These are phyloP conservation scores for Pteronura brasiliensis DNA, from an alignment of 2,113 vertebrate species.

Conservation along the genomic window DNA sequence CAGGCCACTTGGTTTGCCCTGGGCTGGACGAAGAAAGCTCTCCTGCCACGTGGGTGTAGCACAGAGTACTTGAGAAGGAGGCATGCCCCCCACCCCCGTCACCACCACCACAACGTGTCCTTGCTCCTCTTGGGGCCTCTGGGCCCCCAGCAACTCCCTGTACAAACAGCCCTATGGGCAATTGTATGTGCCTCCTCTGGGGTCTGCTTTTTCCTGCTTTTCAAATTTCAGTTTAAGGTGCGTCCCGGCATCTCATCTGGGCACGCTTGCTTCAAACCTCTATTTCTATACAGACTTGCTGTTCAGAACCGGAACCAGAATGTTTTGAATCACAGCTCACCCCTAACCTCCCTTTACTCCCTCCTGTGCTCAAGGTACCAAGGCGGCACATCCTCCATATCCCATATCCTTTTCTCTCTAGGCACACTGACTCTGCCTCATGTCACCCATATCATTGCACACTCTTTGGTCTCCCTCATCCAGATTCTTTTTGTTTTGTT, in stretches of 20 bases:
- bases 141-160: not conserved
- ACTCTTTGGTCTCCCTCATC: not conserved
- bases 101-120: rapidly evolving
- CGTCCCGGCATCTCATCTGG: not conserved
- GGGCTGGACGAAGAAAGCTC: not conserved
- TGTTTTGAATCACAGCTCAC: not conserved
- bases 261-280: not conserved
- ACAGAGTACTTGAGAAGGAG: not conserved
- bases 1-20: not conserved
- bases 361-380: not conserved
- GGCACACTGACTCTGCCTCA: not conserved
- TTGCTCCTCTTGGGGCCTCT: not conserved
- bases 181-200: not conserved
- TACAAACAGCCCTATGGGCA: not conserved
- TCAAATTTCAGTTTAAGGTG: not conserved
- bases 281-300: not conserved
- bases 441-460: not conserved
- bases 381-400: not conserved
- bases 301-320: not conserved
- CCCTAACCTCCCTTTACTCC: not conserved
- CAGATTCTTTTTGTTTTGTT: not conserved
- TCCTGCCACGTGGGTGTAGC: not conserved
- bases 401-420: not conserved
- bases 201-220: not conserved
- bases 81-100: too few species aligned